phyloP scores from a whole-genome alignment of 2,888 invertebrate genomes.

The Sphecodes monilicornis region DNA sequence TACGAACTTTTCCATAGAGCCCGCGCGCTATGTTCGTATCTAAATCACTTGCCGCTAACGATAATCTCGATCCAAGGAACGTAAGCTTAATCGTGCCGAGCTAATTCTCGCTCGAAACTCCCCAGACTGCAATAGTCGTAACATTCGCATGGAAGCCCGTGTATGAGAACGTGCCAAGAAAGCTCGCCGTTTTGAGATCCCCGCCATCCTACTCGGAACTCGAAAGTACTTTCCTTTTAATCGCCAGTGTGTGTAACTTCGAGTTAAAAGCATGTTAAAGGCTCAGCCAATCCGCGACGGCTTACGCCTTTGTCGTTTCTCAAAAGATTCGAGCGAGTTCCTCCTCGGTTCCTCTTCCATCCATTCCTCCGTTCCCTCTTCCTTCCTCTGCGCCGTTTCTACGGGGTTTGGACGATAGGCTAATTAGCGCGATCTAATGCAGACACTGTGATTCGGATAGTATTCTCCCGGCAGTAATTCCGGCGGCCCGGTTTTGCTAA shows the following conservation, averaged over 20 bases:
- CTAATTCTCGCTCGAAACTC: slow-evolving; percentile 73
- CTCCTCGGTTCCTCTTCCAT: neutral
- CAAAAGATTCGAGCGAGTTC: slow-evolving; percentile 20
- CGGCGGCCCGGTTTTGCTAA: slow-evolving; percentile 71
- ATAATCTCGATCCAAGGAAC: slow-evolving; percentile 68
- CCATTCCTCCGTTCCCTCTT: neutral
- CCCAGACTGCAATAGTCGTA: slow-evolving; percentile 74
- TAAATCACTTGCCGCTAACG: slow-evolving; percentile 74
- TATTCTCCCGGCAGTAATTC: slow-evolving; percentile 67
- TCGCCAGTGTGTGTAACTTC: slow-evolving; percentile 63
- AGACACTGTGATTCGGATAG: slow-evolving; percentile 58
- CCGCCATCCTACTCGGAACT: slow-evolving; percentile 44
- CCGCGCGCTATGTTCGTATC: slow-evolving; percentile 40
- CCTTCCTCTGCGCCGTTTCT: neutral
- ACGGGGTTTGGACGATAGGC: slow-evolving; percentile 20
- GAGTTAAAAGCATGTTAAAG: slow-evolving; percentile 65
- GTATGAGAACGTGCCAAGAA: slow-evolving; percentile 74
- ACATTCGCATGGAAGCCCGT: slow-evolving; percentile 68
- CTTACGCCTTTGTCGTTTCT: slow-evolving; percentile 29
- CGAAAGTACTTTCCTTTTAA: slow-evolving; percentile 68
- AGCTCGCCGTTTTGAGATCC: slow-evolving; percentile 60
- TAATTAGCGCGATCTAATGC: slow-evolving; percentile 68
- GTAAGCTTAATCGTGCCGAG: slow-evolving; percentile 72
- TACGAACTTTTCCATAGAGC: slow-evolving; percentile 54
- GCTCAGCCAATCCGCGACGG: slow-evolving; percentile 56